Evolutionary conservation across 2,797 vertebrate species (phyloP).

Genomic region (Myripristis murdjan): DNA sequence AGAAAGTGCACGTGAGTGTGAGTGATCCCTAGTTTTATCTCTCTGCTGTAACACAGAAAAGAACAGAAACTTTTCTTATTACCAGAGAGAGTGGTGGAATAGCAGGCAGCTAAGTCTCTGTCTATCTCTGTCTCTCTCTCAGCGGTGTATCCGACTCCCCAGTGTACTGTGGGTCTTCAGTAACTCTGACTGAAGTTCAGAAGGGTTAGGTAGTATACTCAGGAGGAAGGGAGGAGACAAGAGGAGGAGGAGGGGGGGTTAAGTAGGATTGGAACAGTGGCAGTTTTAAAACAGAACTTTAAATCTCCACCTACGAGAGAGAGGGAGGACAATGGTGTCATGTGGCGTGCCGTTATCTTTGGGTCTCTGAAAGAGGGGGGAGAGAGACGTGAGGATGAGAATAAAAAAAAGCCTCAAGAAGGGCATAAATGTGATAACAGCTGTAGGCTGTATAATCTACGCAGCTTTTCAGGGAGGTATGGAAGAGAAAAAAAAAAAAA

Average conservation of each 20-base stretch:
- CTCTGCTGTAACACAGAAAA: constrained; percentile 74
- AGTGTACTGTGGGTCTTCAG: constrained; percentile 81
- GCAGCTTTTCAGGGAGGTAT: constrained; percentile 74
- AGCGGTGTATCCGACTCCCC: constrained; percentile 78
- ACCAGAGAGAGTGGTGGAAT: constrained; percentile 78
- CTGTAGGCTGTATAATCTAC: constrained; percentile 81
- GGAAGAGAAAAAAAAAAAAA: constrained; percentile 36
- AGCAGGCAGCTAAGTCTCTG: constrained; percentile 85
- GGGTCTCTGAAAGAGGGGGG: constrained; percentile 74
- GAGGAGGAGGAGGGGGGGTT: constrained; percentile 73
- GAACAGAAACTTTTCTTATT: constrained; percentile 89
- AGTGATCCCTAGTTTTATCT: constrained; percentile 85
- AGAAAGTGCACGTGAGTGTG: constrained; percentile 51
- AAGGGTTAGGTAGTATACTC: constrained; percentile 84
- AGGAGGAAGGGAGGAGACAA: constrained; percentile 74
- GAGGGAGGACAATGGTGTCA: constrained; percentile 82
- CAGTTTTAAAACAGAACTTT: constrained; percentile 86
- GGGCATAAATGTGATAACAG: constrained; percentile 81
- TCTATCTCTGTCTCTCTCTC: constrained; percentile 82
- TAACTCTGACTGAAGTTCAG: constrained; percentile 85
- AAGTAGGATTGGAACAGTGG: constrained; percentile 85
- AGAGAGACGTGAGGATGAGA: constrained; percentile 69
- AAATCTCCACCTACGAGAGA: constrained; percentile 85
- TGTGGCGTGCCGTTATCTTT: constrained; percentile 80
- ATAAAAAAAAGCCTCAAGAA: constrained; percentile 80